These are phyloP conservation scores for Psilanteris sp. DNA, from an alignment of 1,140 invertebrate species.

Conservation along the genomic window DNA sequence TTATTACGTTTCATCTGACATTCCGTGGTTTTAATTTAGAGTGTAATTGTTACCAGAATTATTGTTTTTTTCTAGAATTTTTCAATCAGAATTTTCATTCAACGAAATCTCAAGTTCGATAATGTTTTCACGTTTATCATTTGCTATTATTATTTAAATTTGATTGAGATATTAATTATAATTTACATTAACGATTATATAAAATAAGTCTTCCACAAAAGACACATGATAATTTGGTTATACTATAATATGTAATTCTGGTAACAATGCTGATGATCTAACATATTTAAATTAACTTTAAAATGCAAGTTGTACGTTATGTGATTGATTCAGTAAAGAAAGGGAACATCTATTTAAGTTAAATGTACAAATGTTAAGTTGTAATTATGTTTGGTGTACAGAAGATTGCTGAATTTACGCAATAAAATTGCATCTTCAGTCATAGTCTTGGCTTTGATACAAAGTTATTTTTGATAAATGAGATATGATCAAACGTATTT, in stretches of 20 bases:
- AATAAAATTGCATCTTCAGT: conserved; percentile 66
- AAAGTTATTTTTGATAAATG: conserved; percentile 62
- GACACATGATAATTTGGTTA: background rate
- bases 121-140: background rate
- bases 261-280: conserved; percentile 26
- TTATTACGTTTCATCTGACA: conserved; percentile 20
- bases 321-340: conserved; percentile 12
- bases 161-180: background rate
- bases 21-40: conserved; percentile 16
- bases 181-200: background rate
- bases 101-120: too few relatives aligned
- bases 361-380: conserved; percentile 60
- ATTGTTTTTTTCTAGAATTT: background rate
- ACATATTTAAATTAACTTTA: conserved; percentile 13
- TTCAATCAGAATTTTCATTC: too few relatives aligned
- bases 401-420: conserved; percentile 50
- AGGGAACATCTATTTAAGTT: conserved; percentile 26
- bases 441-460: conserved; percentile 60
- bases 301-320: conserved; percentile 35
- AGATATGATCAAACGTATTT: conserved; percentile 54
- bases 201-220: conserved; percentile 42
- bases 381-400: conserved; percentile 59
- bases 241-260: conserved; percentile 7
- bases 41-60: conserved; percentile 39
- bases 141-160: background rate